These are phyloP conservation scores for Pseudomugil tenellus DNA, from an alignment of 2,797 vertebrate genomes.

Conservation along the genomic window DNA sequence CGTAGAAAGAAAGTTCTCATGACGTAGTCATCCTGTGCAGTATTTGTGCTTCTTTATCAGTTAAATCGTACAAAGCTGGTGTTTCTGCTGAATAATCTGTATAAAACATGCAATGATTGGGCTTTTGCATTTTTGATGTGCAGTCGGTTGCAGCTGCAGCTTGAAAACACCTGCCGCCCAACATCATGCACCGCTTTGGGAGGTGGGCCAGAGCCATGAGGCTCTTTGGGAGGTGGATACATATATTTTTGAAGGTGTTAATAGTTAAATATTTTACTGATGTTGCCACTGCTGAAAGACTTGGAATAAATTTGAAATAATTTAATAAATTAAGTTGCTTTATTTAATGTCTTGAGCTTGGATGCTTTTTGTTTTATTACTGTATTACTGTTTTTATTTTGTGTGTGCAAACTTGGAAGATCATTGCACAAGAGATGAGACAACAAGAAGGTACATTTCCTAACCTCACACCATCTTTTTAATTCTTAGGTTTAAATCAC, in stretches of 20 bases:
- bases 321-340: conserved; percentile 77
- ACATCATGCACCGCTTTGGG: conserved; percentile 21
- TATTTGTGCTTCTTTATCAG: background rate
- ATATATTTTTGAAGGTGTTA: conserved; percentile 71
- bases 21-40: conserved; percentile 8
- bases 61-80: conserved; percentile 5
- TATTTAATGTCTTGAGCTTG: conserved; percentile 3
- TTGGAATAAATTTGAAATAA: conserved; percentile 78
- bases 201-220: conserved; percentile 36
- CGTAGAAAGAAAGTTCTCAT: background rate
- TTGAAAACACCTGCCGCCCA: conserved; percentile 19
- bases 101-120: conserved; percentile 11
- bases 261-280: conserved; percentile 65
- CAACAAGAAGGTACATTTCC: background rate
- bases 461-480: background rate
- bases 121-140: conserved; percentile 25
- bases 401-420: background rate
- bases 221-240: conserved; percentile 32
- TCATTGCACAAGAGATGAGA: background rate
- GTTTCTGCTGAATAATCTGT: conserved; percentile 24
- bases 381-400: background rate
- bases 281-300: conserved; percentile 62
- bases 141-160: conserved; percentile 8
- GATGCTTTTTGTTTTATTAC: background rate
- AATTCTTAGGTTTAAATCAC: conserved; percentile 9